These are phyloP conservation scores for Corythornis cristatus DNA, from an alignment of 2,113 vertebrate species.

Conservation along the genomic window DNA sequence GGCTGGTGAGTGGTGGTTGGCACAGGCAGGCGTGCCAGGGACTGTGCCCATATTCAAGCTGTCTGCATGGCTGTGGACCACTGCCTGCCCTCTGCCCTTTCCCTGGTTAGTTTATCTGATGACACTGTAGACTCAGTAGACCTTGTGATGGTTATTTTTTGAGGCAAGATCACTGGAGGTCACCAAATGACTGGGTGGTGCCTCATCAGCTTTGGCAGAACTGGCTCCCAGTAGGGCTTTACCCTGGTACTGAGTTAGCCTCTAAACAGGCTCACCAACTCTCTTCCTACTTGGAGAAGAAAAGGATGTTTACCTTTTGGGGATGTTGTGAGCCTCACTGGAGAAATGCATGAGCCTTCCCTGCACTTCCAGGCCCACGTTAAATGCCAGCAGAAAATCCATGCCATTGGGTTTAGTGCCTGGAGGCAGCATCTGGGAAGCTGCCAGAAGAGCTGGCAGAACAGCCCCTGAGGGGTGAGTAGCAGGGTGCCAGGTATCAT, in stretches of 20 bases:
- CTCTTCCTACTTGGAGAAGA: fast-evolving
- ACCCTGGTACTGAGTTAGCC: not conserved
- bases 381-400: constrained; percentile 86
- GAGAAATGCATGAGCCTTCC: constrained; percentile 89
- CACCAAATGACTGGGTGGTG: too few relatives aligned
- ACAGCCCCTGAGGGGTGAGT: constrained; percentile 89
- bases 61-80: not conserved
- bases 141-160: not conserved
- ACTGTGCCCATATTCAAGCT: not conserved
- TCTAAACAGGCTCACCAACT: not conserved
- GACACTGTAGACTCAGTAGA: too few relatives aligned
- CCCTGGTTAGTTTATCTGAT: not conserved
- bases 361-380: constrained; percentile 88
- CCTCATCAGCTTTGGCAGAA: not conserved
- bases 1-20: not conserved
- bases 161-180: not conserved
- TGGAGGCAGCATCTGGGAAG: constrained; percentile 82
- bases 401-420: constrained; percentile 80
- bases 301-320: constrained; percentile 78
- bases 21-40: not conserved
- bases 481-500: constrained; percentile 90
- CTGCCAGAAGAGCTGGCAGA: constrained; percentile 84
- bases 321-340: constrained; percentile 84
- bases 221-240: not conserved
- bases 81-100: not conserved